Base-by-base conservation (phyloP, 2,888 invertebrate genomes). In the Hypena proboscidalis region DNA sequence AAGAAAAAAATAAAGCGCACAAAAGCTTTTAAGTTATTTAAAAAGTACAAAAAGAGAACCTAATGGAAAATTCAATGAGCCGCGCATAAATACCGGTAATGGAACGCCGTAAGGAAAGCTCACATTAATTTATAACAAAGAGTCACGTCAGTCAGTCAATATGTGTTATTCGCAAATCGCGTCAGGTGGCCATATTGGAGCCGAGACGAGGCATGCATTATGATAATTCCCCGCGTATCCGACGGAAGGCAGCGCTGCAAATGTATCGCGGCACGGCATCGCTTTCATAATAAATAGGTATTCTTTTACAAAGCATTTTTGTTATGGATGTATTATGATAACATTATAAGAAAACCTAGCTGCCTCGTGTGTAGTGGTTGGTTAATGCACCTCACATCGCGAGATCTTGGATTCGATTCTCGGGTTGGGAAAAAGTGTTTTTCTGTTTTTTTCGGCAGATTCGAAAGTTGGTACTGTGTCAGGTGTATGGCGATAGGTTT, bases 171-270 rank as follows among this genome's bases (percentile, higher is more conserved):
- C 60, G 40, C 30, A 64, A 73, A 71, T 70, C 65, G 51, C 55
- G 57, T 61, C 57, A 55, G 56, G 58, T 58, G 56, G 58, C 54
- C 56, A 48, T 59, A 63, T 62, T 67, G 55, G 51, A 58, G 60
- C 32, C 33, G 60, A 66, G 62, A 71, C 68, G 74, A 66, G 57
- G 58, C 63, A 52, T 75, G 72, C 70, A 75, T 75, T 74, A 75
- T 76, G 68, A 71, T 73, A 76, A 74, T 77, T 69, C 58, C 43
- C 44, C 46, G 38, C 58, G 58, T 59, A 60, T 52, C 54, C 57
- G 44, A 27, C 53, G 58, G 45, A 58, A 66, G 61, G 60, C 45
- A 41, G 59, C 47, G 40, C 35, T 37, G 48, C 46, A 53, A 69
- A 56, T 57, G 50, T 40, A 52, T 31, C 20, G 33, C 14, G 38